Evolutionary conservation across 2,888 invertebrate genomes (phyloP).

Genomic region (Rhodophaea formosa): DNA sequence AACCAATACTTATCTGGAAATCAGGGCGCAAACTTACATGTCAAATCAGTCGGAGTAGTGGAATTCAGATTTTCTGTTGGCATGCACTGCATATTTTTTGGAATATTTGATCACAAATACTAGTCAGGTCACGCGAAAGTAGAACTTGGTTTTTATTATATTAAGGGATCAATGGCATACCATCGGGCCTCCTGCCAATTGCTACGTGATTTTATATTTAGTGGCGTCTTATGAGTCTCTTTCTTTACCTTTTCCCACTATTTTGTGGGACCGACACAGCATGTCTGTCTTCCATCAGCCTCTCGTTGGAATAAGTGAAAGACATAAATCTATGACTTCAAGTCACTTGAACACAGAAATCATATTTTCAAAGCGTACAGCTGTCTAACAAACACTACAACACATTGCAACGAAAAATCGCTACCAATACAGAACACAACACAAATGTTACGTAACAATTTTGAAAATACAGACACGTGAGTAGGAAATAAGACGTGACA

Average conservation of each 20-base stretch:
- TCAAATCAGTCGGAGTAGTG: slow-evolving; percentile 48
- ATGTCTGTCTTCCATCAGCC: no score
- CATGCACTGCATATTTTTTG: slow-evolving; percentile 21
- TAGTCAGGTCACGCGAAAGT: background rate
- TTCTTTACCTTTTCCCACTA: no score
- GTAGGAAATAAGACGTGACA: slow-evolving; percentile 48
- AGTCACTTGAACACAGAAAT: background rate
- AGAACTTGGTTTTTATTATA: background rate
- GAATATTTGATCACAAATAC: slow-evolving; percentile 7
- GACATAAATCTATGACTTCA: background rate
- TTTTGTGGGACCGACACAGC: no score
- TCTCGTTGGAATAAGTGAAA: no score
- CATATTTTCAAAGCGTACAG: background rate
- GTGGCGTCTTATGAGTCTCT: no score
- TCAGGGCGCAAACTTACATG: slow-evolving; percentile 52
- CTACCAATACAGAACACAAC: slow-evolving; percentile 5
- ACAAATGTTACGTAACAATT: slow-evolving; percentile 8
- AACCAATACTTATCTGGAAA: slow-evolving; percentile 56
- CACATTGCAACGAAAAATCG: background rate
- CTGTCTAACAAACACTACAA: background rate
- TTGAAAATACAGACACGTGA: slow-evolving; percentile 17
- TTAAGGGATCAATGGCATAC: no score
- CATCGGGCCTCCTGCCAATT: no score
- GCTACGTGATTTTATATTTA: no score
- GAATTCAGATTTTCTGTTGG: slow-evolving; percentile 30